Percentiles rank a stretch among this genome's conserved stretches.
These are phyloP conservation scores for Archips crataeganus DNA, from an alignment of 2,888 invertebrate genomes.

Conservation along the genomic window DNA sequence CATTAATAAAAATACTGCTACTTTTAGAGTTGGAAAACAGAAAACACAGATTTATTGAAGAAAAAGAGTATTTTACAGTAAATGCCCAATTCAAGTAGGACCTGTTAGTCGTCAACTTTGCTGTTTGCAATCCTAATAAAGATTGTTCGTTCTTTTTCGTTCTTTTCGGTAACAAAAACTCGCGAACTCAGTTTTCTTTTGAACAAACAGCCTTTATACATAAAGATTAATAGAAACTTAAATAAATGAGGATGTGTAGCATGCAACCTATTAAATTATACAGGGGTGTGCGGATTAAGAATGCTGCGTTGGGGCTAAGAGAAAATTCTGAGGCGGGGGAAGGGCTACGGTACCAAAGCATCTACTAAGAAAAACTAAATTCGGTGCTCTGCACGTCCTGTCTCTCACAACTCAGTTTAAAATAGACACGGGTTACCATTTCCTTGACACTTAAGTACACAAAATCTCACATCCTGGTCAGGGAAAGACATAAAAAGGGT, in stretches of 20 bases:
- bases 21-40: background rate
- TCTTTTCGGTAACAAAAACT: constrained; percentile 37
- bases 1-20: background rate
- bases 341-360: constrained; percentile 18
- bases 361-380: constrained; percentile 13
- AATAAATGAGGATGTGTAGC: constrained; percentile 65
- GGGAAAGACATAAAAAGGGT: background rate
- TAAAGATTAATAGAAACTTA: constrained; percentile 63
- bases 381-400: background rate
- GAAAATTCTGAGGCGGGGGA: constrained; percentile 46
- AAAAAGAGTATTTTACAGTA: constrained; percentile 8
- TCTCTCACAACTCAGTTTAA: background rate
- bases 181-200: constrained; percentile 3
- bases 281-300: constrained; percentile 68
- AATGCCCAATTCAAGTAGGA: constrained; percentile 18
- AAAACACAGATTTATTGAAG: constrained; percentile 12
- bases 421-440: background rate
- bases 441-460: background rate
- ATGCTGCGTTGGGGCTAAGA: constrained; percentile 72
- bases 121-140: constrained; percentile 61
- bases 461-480: background rate
- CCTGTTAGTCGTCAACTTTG: constrained; percentile 56
- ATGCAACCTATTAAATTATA: constrained; percentile 74
- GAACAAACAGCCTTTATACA: constrained; percentile 42
- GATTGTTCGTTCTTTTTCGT: constrained; percentile 62